Conservation (phyloP, 2,797 vertebrate species). For the Sebastes aleutianus region DNA sequence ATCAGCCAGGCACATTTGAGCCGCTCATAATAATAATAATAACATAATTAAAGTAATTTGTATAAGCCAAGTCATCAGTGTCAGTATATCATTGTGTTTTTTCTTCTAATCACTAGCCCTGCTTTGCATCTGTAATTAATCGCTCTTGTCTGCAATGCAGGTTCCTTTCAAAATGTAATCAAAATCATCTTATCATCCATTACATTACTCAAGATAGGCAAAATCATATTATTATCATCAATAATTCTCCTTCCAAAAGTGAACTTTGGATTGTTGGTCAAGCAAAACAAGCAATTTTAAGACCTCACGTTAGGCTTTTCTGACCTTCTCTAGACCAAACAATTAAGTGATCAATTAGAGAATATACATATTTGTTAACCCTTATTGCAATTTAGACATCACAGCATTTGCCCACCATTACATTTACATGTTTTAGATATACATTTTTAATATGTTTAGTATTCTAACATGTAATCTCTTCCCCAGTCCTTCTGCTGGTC, state of each 20-base stretch:
- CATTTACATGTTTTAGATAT: not conserved
- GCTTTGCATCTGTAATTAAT: not conserved
- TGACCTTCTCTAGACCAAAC: not conserved
- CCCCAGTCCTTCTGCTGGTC: not conserved
- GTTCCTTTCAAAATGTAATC: not conserved
- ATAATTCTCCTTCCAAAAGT: not conserved
- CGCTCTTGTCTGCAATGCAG: not conserved
- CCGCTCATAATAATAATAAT: not conserved
- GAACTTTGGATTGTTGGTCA: not conserved
- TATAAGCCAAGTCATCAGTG: not conserved
- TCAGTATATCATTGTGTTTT: not conserved
- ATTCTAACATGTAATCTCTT: not conserved
- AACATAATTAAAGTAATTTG: not conserved
- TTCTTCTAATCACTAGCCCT: not conserved
- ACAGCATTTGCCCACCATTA: not conserved
- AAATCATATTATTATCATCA: not conserved
- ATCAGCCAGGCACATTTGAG: not conserved
- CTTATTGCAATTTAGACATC: not conserved
- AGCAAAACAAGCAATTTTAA: not conserved
- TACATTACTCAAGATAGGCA: not conserved
- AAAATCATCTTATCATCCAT: not conserved
- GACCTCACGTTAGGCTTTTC: rapidly evolving
- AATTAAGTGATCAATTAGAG: not conserved
- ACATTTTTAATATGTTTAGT: not conserved
- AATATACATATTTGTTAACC: not conserved